Conservation (phyloP, 2,888 invertebrate genomes). For the Dione vanillae region DNA sequence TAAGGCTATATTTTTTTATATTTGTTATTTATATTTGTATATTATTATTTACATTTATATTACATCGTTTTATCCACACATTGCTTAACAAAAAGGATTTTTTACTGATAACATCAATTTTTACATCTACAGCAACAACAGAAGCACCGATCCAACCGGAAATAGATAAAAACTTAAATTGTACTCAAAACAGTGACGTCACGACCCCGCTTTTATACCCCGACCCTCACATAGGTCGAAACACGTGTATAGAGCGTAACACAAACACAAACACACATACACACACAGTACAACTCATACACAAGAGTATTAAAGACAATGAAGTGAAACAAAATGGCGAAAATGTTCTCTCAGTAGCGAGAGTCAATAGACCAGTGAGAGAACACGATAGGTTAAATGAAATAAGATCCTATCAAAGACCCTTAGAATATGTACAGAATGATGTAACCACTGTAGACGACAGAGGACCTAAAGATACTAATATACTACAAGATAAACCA, state of each 20-base stretch:
- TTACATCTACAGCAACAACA: constrained; percentile 31
- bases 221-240: constrained; percentile 93
- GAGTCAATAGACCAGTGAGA: constrained; percentile 55
- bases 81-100: too few species aligned
- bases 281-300: constrained; percentile 82
- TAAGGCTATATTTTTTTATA: too few species aligned
- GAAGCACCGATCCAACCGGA: constrained; percentile 54
- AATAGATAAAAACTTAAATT: constrained; percentile 72
- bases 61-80: too few species aligned
- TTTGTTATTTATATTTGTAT: too few species aligned
- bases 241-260: constrained; percentile 92
- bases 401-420: constrained; percentile 72
- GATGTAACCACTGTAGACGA: constrained; percentile 84
- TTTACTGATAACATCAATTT: too few species aligned
- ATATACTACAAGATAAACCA: constrained; percentile 72
- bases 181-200: constrained; percentile 65
- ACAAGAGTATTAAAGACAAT: constrained; percentile 86
- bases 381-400: constrained; percentile 65
- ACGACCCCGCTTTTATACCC: constrained; percentile 81
- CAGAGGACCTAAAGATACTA: constrained; percentile 72
- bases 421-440: constrained; percentile 88
- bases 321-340: constrained; percentile 60
- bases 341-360: constrained; percentile 70
- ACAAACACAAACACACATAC: constrained; percentile 84
- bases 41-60: too few species aligned